Base-by-base conservation (phyloP, 2,797 vertebrate species). In the Tachyglossus aculeatus region DNA sequence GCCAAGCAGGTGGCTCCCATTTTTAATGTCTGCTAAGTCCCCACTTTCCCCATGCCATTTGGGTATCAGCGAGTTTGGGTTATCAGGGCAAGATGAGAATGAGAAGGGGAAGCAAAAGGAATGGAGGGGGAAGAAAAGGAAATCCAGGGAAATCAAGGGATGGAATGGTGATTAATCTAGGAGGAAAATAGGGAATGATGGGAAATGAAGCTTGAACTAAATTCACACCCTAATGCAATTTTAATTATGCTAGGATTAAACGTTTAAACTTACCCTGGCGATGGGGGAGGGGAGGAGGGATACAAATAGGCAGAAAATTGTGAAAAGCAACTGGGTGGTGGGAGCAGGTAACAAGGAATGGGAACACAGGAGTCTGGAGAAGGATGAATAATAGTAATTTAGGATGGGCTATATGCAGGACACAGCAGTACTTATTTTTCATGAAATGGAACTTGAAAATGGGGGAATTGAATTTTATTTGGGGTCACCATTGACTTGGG, bases 131-230 rank as follows among this genome's bases (percentile, higher is more conserved):
- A 10, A 29, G 33, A 21, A 59, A 40, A 37, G 32, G 29, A 22
- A 33, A 5, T 27, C 33, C 31, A 25, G 37, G 48, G 25, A 54
- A 43, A 48, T 4, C 12, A 22, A 66, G 29, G 29, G 33, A 33
- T 10, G 67, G 77, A 66, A 19, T 14, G 40, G 64, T 39, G 21
- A 58, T 18, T 27, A 54, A 63, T 45, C 56, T 24, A 71, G 33
- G 19, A 34, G 47, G 60, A 61, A 82, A 81, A 69, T 38, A 38
- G 21, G 22, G 25, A 48, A 29, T 19, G 11, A 31, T 8, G 3
- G 25, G 22, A 36, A 44, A 21, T 5, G 52, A 63, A 50, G 41
- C 29, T 25, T 29, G n/a, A 11, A 1, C 3, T 48, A 48, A 25
- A 44, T 24, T 53, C 40, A 61, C 37, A 36, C 25, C 40, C 21